These are phyloP conservation scores for Zaprionus tsacasi DNA, from an alignment of 1,140 invertebrate genomes.

Conservation along the genomic window DNA sequence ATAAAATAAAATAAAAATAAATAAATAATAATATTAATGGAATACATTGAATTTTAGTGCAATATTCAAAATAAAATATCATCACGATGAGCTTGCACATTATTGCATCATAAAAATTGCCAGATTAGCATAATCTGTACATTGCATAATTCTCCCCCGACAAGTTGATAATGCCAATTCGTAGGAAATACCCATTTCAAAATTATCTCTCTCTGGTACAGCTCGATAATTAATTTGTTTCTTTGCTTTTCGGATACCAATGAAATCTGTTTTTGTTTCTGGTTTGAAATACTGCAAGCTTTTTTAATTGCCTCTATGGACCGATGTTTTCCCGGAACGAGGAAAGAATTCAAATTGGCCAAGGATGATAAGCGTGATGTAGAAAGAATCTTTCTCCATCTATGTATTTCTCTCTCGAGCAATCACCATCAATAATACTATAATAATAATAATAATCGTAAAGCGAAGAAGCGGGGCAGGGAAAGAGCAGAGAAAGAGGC, in stretches of 20 bases:
- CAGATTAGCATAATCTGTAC: background rate
- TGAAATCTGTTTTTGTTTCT: conserved; percentile 7
- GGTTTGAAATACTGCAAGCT: conserved; percentile 3
- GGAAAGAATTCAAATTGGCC: background rate
- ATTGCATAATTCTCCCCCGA: background rate
- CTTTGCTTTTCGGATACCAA: background rate
- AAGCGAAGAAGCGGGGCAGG: conserved; percentile 46
- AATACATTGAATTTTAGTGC: too few species aligned
- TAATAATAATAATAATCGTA: conserved; percentile 18
- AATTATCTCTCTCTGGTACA: background rate
- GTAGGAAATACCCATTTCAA: background rate
- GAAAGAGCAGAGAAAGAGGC: conserved; percentile 54
- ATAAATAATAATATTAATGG: too few species aligned
- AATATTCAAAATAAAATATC: background rate
- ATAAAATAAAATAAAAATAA: background rate
- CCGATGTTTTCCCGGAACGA: conserved; percentile 1
- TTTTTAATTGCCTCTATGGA: background rate
- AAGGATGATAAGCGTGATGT: background rate
- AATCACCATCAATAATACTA: conserved; percentile 4
- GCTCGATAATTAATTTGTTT: background rate
- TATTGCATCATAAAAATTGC: conserved; percentile 4
- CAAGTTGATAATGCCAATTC: background rate
- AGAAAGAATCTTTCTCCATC: background rate
- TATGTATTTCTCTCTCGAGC: conserved; percentile 1
- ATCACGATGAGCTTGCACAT: conserved; percentile 1